Base-by-base conservation (phyloP, 1,140 invertebrate species). In the Odontomachus brunneus region DNA sequence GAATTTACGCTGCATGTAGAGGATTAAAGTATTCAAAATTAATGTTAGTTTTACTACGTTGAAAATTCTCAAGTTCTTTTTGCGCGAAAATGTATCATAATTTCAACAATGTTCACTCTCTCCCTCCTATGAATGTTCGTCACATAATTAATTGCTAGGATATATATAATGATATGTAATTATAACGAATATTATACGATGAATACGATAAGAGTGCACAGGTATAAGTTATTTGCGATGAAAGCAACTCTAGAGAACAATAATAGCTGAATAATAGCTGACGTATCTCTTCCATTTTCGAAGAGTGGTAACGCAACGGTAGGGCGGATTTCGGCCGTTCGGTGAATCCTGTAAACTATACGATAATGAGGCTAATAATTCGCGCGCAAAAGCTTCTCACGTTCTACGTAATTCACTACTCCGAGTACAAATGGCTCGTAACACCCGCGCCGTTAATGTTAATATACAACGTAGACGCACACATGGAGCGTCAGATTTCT, bases 311-410 rank as follows among this genome's bases (percentile, higher is more conserved):
- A 49, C 63, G 55, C 26, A 85, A 83, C 48, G 49, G 26, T 22
- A 57, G 51, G 33, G 38, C 53, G 72, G 49, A 83, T 78, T 55
- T 72, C 75, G 65, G 65, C 62, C 55, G 15, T 57, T 29, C 57
- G 11, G 59, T 17, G 49, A 53, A 75, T 53, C 63, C 74, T 80
- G 89, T 82, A 78, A 89, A 90, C 67, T 88, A 83, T 57, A 65
- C 83, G 82, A 90, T 92, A 91, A 92, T 90, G 87, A 89, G 87
- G 80, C 82, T 90, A 92, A 92, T 92, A 92, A 91, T 88, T 92
- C 84, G 88, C 29, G 3, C 59, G 12, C 19, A 84, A 80, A 90
- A 91, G 89, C 90, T 86, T 87, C 90, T 91, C 91, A 91, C 91
- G 91, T 92, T 91, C 88, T 76, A 75, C 84, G 90, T 89, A 91